Base-by-base conservation (phyloP, 1,140 invertebrate species). In the Drosophila varians region DNA sequence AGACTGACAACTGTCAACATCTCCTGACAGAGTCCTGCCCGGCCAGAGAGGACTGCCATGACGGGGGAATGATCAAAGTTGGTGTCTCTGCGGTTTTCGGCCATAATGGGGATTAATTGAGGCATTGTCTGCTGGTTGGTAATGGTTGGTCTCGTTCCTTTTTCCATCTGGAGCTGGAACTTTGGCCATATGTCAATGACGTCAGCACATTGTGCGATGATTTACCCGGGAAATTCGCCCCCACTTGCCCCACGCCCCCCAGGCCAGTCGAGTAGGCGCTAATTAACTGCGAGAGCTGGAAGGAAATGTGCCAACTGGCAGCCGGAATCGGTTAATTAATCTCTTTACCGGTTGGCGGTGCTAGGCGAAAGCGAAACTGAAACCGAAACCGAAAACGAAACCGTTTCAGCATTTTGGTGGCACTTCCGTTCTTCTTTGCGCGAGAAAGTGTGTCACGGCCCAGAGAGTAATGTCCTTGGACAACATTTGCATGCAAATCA, bases 261-360 rank as follows among this genome's bases (percentile, higher is more conserved):
- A 6, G 9, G 3, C 31, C 28, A n/a, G 34, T 18, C 18, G 43
- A 62, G 61, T 26, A n/a, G 60, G 38, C 66, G 75, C 71, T 84
- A 84, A 84, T 84, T 84, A 83, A 79, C 79, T 74, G 62, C 31
- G 53, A 53, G 56, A 52, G 68, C 21, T 53, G 21, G 60, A 6
- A 68, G 79, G 79, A 84, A 84, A 79, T 86, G 79, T 86, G 79
- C 61, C 77, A 68, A 79, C 75, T 84, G 71, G 74, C 80, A 79
- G 76, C 65, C 80, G 79, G 80, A 84, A 86, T 86, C 55, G 61
- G 38, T 78, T 84, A 86, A 84, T 84, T 84, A 84, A 84, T 86
- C 79, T 84, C 72, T 79, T 84, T 84, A 86, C 79, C 79, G 79
- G 65, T 53, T 36, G 34, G 45, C 57, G 48, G 46, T n/a, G 19